phyloP scores from a whole-genome alignment of 2,113 vertebrate species.

The Saccopteryx bilineata region DNA sequence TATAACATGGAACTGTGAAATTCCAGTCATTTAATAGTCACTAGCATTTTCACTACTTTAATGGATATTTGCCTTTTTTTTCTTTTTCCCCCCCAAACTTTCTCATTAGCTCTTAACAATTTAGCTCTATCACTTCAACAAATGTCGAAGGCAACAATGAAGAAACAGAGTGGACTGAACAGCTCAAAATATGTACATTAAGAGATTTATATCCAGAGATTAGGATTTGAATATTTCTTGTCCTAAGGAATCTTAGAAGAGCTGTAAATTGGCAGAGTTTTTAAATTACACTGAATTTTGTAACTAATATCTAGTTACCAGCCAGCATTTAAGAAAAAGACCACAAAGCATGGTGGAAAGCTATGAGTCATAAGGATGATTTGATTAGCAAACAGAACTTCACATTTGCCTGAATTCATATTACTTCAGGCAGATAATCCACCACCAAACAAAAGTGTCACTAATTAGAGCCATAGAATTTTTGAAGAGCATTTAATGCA shows the following conservation, averaged over 20 bases:
- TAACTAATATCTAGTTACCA: not conserved
- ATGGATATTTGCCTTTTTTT: not conserved
- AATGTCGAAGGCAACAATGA: slow-evolving; percentile 46
- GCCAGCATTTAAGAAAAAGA: not conserved
- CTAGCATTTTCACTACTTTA: slow-evolving; percentile 9
- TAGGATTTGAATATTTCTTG: slow-evolving; percentile 9
- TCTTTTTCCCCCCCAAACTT: not conserved
- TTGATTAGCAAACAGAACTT: slow-evolving; percentile 4
- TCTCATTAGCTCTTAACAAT: not conserved
- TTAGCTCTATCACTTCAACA: slow-evolving; percentile 19
- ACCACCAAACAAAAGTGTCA: not conserved
- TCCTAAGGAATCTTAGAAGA: slow-evolving; percentile 12
- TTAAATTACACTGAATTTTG: slow-evolving; percentile 43
- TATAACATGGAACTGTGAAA: not conserved
- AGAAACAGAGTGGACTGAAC: not conserved
- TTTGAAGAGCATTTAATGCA: not conserved
- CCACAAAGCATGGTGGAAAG: not conserved
- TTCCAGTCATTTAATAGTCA: not conserved
- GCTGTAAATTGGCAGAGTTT: not conserved
- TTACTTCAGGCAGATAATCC: slow-evolving; percentile 7
- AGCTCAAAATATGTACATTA: not conserved
- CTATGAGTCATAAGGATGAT: not conserved
- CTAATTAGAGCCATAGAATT: not conserved
- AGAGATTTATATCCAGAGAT: not conserved
- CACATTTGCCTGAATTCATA: not conserved